Percentiles rank a stretch among this genome's conserved stretches.
These are phyloP conservation scores for Arothron firmamentum DNA, from an alignment of 2,113 vertebrate genomes.

Conservation along the genomic window DNA sequence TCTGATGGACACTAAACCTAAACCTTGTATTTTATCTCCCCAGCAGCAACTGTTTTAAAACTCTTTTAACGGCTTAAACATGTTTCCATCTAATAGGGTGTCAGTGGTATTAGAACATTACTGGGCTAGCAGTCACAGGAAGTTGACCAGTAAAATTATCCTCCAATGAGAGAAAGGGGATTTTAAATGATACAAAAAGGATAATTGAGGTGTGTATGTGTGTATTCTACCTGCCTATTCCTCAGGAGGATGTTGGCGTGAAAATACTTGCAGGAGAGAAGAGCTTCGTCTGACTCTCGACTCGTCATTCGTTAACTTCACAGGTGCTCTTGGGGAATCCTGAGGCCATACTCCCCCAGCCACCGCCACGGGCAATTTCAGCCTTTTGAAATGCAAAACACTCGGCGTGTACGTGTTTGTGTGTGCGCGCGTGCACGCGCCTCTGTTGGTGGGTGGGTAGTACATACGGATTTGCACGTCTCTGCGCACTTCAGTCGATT, in stretches of 20 bases:
- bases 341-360: slow-evolving; percentile 65
- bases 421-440: slow-evolving; percentile 21
- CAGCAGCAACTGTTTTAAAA: no score
- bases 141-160: background rate
- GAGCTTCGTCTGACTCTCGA: slow-evolving; percentile 48
- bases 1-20: no score
- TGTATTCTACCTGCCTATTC: slow-evolving; percentile 47
- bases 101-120: no score
- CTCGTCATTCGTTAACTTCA: slow-evolving; percentile 70
- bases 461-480: slow-evolving; percentile 31
- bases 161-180: slow-evolving; percentile 4
- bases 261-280: slow-evolving; percentile 53
- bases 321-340: slow-evolving; percentile 69
- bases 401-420: slow-evolving; percentile 31
- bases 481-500: slow-evolving; percentile 35
- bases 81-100: no score
- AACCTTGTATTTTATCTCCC: no score
- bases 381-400: slow-evolving; percentile 68
- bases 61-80: no score
- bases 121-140: background rate
- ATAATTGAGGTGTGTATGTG: background rate
- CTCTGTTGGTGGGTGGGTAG: slow-evolving; percentile 13
- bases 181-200: slow-evolving; percentile 5
- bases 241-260: slow-evolving; percentile 58
- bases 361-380: slow-evolving; percentile 67